phyloP scores from a whole-genome alignment of 2,797 vertebrate genomes.

The Gymnocypris eckloni region DNA sequence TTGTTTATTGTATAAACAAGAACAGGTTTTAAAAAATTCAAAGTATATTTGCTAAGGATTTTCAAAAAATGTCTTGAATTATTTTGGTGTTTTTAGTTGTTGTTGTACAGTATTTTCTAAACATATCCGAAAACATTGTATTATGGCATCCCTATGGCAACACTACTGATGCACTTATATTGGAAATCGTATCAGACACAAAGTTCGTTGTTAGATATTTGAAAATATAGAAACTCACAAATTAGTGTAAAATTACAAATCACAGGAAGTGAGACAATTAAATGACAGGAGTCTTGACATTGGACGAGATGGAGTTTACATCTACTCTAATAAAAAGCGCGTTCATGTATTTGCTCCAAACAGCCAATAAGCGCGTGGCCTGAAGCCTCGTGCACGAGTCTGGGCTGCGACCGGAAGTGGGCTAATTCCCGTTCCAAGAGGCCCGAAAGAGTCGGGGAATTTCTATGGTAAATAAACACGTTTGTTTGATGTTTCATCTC shows the following conservation, averaged over 20 bases:
- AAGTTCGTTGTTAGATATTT: not conserved
- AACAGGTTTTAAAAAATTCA: not conserved
- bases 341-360: not conserved
- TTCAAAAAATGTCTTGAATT: not conserved
- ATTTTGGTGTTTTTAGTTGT: not conserved
- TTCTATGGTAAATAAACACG: constrained; percentile 82
- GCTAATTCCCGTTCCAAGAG: constrained; percentile 68
- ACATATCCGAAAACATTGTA: not conserved
- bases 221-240: not conserved
- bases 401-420: constrained; percentile 73
- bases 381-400: constrained; percentile 12
- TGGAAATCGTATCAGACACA: not conserved
- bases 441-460: constrained; percentile 72
- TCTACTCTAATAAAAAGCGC: not conserved
- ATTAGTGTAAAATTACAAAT: not conserved
- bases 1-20: not conserved
- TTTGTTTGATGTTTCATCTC: not conserved
- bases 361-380: not conserved
- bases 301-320: not conserved
- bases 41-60: not conserved
- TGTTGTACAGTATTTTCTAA: not conserved
- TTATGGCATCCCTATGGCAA: not conserved
- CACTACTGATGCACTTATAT: not conserved
- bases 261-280: not conserved
- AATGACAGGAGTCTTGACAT: not conserved